Evolutionary conservation across 2,888 invertebrate genomes (phyloP), one percentile per base, ranked within the genome.

Genomic region (Mellilla xanthometata): DNA sequence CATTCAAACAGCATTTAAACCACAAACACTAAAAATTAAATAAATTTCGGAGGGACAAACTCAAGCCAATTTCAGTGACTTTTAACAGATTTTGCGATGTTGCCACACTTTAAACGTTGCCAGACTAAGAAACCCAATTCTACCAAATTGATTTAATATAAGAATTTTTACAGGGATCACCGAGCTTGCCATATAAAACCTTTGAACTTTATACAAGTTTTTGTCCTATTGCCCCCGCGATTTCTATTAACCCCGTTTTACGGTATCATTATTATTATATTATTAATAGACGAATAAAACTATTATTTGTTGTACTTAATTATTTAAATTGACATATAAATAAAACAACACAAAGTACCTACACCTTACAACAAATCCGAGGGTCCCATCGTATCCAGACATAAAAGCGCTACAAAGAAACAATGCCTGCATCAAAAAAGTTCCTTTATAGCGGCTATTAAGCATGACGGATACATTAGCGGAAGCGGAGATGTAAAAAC

Each of bases 391-490:
- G 15, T 61, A 57, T 64, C 62, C 44, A 35, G 45, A 60, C 60
- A 72, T 52, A 45, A 52, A 48, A 52, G 48, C 34, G 32, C 67
- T 64, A 76, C 69, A 79, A 75, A 71, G 71, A 72, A 75, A 78
- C 72, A 69, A 62, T 63, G 67, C 62, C 56, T 57, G 58, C 60
- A 65, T 65, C 64, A 54, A 58, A 76, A 81, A 80, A 77, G 66
- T 76, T 76, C 72, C 76, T 81, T 81, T 80, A 81, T 78, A 72
- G 75, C 70, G 44, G 72, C 79, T 76, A 80, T 83, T 81, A 82
- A 76, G 72, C 68, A 74, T 69, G 71, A 72, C 73, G 73, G 73
- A 75, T 74, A 74, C 71, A 74, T 72, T 73, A 71, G 65, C 64
- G 71, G 71, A 72, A 66, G 71, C 62, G 69, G 63, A 73, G 71